phyloP scores from a whole-genome alignment of 2,113 vertebrate genomes.

The Alexandromys fortis region DNA sequence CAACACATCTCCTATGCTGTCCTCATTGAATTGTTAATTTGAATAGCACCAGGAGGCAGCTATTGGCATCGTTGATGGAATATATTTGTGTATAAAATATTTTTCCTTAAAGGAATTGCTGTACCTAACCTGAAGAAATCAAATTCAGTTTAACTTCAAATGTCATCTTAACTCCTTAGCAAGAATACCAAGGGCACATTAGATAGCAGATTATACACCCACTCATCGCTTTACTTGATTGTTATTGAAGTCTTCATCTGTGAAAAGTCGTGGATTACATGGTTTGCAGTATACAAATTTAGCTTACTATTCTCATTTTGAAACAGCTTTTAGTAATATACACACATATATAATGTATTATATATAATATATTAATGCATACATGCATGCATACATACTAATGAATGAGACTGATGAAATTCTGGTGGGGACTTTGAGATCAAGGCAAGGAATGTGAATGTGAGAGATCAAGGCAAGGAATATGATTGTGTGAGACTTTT shows the following conservation, averaged over 20 bases:
- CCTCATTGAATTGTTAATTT: constrained; percentile 49
- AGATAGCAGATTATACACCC: background rate
- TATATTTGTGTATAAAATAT: constrained; percentile 30
- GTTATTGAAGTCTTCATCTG: background rate
- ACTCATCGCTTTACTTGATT: background rate
- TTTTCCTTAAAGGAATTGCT: constrained; percentile 29
- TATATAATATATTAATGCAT: too few relatives aligned
- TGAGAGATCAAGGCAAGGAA: background rate
- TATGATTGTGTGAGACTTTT: background rate
- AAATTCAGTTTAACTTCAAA: constrained; percentile 52
- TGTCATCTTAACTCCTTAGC: background rate
- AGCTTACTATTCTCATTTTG: background rate
- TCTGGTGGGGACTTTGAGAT: background rate
- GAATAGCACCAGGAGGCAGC: constrained; percentile 25
- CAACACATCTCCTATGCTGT: background rate
- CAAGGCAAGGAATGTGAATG: background rate
- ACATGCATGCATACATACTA: background rate
- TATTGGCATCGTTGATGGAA: background rate
- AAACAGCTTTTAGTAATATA: background rate
- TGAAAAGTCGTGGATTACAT: background rate
- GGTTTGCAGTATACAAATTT: background rate
- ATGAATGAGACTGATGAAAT: background rate
- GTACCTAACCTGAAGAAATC: background rate
- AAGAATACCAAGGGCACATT: background rate
- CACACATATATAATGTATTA: background rate